Percentiles rank a stretch among this genome's conserved stretches.
Evolutionary conservation across 2,888 invertebrate genomes (phyloP).

Genomic region (Xanthorhoe designata): DNA sequence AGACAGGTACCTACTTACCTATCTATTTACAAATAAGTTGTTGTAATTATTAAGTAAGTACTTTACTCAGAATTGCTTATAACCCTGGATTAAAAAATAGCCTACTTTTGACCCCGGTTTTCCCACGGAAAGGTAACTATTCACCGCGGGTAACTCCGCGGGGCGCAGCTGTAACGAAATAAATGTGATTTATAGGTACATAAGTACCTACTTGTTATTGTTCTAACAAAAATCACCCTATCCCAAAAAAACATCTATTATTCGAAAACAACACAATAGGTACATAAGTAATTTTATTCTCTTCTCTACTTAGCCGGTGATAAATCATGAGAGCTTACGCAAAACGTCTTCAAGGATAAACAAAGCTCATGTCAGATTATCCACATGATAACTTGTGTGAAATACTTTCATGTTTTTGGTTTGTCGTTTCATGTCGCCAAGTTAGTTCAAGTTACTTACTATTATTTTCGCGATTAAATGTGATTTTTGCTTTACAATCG

Average conservation of each 20-base stretch:
- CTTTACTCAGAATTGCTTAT: no score
- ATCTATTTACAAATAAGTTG: no score
- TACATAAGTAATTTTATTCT: constrained; percentile 8
- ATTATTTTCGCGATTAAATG: no score
- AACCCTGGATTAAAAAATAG: no score
- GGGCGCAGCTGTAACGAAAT: no score
- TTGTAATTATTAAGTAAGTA: no score
- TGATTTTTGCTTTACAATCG: no score
- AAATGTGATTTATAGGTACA: not conserved
- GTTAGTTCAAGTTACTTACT: constrained; percentile 3
- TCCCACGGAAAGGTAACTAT: no score
- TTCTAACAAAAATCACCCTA: not conserved
- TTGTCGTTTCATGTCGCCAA: no score
- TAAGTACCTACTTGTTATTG: not conserved
- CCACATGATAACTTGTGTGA: constrained; percentile 8
- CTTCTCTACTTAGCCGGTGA: not conserved
- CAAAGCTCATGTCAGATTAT: constrained; percentile 9
- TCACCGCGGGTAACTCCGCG: no score
- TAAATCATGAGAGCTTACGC: constrained; percentile 14
- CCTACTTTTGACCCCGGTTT: no score
- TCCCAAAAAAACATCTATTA: not conserved
- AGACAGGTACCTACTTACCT: no score
- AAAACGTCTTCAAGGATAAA: constrained; percentile 15
- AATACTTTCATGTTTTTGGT: constrained; percentile 18
- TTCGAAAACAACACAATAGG: not conserved